Conservation (phyloP, 2,797 vertebrate genomes). For the Phalanger gymnotis region DNA sequence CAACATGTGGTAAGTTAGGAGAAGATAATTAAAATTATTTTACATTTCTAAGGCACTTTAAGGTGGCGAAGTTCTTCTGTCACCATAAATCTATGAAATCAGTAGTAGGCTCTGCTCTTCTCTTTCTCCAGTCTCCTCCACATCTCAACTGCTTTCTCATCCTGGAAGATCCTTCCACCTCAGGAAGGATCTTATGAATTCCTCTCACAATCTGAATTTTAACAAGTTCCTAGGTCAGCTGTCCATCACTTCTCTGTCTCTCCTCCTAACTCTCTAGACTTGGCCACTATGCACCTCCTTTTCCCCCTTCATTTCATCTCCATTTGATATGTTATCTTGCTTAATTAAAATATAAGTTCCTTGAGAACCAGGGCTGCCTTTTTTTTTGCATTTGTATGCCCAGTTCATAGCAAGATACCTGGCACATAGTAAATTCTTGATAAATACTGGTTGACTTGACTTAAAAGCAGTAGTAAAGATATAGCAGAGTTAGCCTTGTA, state of each 20-base stretch:
- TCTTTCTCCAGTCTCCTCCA: neutral
- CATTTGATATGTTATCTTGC: neutral
- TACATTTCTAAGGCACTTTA: neutral
- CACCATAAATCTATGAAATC: neutral
- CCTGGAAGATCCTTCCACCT: neutral
- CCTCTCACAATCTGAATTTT: neutral
- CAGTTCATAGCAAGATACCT: neutral
- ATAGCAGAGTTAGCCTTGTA: neutral
- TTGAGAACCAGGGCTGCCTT: neutral
- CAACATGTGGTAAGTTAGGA: neutral
- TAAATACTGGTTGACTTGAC: neutral
- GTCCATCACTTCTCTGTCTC: neutral
- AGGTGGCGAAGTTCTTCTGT: neutral
- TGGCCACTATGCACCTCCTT: neutral
- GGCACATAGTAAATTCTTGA: neutral
- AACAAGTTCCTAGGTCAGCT: neutral
- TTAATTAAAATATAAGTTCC: neutral
- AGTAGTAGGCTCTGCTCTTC: neutral
- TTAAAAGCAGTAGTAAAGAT: neutral
- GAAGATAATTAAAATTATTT: neutral
- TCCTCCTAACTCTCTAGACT: neutral
- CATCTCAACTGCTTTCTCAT: neutral
- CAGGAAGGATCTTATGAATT: neutral
- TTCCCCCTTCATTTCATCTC: neutral
- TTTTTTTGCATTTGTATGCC: neutral